These are phyloP conservation scores for Lagorchestes hirsutus DNA, from an alignment of 2,797 vertebrate genomes.

Conservation along the genomic window DNA sequence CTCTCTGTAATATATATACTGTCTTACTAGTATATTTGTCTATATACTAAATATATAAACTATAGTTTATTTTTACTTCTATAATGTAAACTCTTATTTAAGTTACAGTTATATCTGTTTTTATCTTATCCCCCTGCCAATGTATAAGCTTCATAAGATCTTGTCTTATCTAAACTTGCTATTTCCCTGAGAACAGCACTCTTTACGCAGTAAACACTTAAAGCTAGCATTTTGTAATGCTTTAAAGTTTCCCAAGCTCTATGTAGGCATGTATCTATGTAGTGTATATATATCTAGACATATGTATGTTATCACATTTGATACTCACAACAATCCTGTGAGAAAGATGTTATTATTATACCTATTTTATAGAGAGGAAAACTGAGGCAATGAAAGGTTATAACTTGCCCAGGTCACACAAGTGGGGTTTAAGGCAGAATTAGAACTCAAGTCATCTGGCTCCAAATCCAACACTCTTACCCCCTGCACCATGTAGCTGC, in stretches of 20 bases:
- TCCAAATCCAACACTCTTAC: background rate
- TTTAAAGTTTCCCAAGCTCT: background rate
- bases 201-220: background rate
- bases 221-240: background rate
- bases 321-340: background rate
- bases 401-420: background rate
- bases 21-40: too few relatives aligned
- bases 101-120: background rate
- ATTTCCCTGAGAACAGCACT: background rate
- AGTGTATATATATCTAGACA: too few relatives aligned
- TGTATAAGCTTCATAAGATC: background rate
- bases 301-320: background rate
- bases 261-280: background rate
- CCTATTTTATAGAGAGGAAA: background rate
- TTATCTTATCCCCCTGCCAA: background rate
- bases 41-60: background rate
- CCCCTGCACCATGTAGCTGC: background rate
- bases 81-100: background rate
- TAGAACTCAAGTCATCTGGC: background rate
- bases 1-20: background rate
- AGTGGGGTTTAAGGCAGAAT: background rate
- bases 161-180: background rate
- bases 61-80: background rate
- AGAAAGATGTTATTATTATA: background rate
- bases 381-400: background rate